Base-by-base conservation (phyloP, 2,113 vertebrate species). In the Tachysurus fulvidraco region DNA sequence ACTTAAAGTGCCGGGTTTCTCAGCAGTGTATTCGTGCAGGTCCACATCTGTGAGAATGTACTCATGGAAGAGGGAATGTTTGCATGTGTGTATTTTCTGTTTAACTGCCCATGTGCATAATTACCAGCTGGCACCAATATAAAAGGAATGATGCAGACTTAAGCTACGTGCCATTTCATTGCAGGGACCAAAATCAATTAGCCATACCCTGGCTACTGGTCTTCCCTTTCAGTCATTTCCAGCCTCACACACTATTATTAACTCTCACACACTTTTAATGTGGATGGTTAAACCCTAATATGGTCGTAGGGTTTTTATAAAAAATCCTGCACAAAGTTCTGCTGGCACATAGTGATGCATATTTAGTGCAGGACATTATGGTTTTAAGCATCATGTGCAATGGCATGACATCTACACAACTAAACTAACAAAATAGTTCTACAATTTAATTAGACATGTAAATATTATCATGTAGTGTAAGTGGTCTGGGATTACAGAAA, bases 1-100 rank as follows among this genome's bases (percentile, higher is more conserved):
- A 80, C 88, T 90, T 89, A 83, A 85, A 88, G 83, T 85, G 79
- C 89, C 87, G 64, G 71, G 80, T 55, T 86, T 65, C 54, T 62
- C 76, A 44, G 59, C 54, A 44, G 11, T 83, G 76, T 86, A 85
- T 80, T 88, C 8, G 59, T 77, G 88, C 83, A 82, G 88, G 87
- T 90, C 85, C 89, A 89, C 83, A 81, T 89, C 69, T 84, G 81
- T 88, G 84, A 89, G 76, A n/a, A 67, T 67, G 60, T 36, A 25
- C 28, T 77, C 4, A 21, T 90, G 60, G 85, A 14, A 88, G 64
- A 90, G 67, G 55, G 74, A 81, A 57, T 57, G 73, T 74, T 60
- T 69, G 81, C 57, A 17, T 77, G 0, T 67, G 44, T 41, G 13
- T 21, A 41, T 65, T 85, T 65, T 83, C 54, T 82, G 57, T 81